Percentiles rank a stretch among this genome's conserved stretches.
Conservation (phyloP, 2,888 invertebrate species). For the Chesias legatella region DNA sequence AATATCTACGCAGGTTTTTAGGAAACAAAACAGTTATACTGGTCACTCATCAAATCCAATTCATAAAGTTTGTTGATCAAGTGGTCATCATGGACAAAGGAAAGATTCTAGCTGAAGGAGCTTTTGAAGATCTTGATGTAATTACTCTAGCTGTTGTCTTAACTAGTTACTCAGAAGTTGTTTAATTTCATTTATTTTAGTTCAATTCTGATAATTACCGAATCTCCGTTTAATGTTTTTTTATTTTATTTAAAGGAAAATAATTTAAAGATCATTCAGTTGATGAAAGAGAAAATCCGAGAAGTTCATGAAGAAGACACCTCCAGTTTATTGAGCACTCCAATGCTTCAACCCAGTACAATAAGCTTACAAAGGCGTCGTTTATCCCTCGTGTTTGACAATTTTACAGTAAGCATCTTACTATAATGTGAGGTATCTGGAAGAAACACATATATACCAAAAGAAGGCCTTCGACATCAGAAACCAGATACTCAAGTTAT, state of each 20-base stretch:
- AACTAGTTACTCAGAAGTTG: neutral
- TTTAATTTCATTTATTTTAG: slow-evolving; percentile 3
- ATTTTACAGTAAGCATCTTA: slow-evolving; percentile 44
- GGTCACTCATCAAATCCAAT: slow-evolving; percentile 92
- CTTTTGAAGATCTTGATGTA: slow-evolving; percentile 61
- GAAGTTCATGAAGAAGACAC: slow-evolving; percentile 56
- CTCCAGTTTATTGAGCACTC: slow-evolving; percentile 35
- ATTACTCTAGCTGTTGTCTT: slow-evolving; percentile 19
- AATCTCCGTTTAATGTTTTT: too few species aligned
- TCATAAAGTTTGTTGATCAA: slow-evolving; percentile 84
- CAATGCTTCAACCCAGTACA: slow-evolving; percentile 44
- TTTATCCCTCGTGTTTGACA: slow-evolving; percentile 54
- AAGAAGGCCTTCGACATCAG: too few species aligned
- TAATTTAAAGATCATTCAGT: slow-evolving; percentile 56
- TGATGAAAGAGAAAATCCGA: slow-evolving; percentile 58
- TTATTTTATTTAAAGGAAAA: slow-evolving; percentile 40
- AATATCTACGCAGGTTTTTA: slow-evolving; percentile 60
- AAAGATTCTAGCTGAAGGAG: slow-evolving; percentile 55
- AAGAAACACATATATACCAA: too few species aligned
- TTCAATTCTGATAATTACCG: too few species aligned
- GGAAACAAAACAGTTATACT: slow-evolving; percentile 86
- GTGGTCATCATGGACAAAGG: slow-evolving; percentile 70
- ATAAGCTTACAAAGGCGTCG: slow-evolving; percentile 52
- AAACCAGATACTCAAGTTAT: too few species aligned
- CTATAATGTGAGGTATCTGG: neutral